phyloP scores from a whole-genome alignment of 2,797 vertebrate genomes.

The Poliocrania exsul region DNA sequence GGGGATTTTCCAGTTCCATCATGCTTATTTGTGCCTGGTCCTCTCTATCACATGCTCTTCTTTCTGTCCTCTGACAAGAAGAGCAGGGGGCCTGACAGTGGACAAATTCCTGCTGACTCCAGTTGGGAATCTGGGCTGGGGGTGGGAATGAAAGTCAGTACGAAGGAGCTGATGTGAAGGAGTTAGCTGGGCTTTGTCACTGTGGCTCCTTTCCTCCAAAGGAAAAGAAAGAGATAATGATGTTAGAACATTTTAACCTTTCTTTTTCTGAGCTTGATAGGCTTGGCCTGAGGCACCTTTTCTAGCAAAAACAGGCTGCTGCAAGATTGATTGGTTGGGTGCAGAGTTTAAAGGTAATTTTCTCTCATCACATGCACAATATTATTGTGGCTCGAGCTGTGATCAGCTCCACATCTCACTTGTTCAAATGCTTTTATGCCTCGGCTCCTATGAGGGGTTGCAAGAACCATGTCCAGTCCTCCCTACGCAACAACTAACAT shows the following conservation, averaged over 20 bases:
- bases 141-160: not conserved
- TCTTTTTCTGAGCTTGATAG: constrained; percentile 63
- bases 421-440: constrained; percentile 6
- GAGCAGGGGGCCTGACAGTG: not conserved
- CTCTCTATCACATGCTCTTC: not conserved
- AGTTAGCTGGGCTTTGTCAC: constrained; percentile 12
- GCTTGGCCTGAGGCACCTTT: constrained; percentile 60
- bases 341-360: constrained; percentile 68
- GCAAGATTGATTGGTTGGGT: constrained; percentile 63
- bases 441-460: not conserved
- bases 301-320: constrained; percentile 63
- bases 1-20: not conserved
- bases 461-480: not conserved
- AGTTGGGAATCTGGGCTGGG: not conserved
- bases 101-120: not conserved
- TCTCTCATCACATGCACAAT: constrained; percentile 67
- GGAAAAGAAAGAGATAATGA: constrained; percentile 52
- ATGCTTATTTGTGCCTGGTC: not conserved
- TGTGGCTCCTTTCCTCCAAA: constrained; percentile 4
- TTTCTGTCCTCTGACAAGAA: not conserved
- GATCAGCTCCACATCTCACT: constrained; percentile 31
- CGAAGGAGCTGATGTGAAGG: not conserved
- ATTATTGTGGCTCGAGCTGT: constrained; percentile 58
- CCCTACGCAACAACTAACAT: not conserved
- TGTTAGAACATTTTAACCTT: constrained; percentile 71